These are phyloP conservation scores for Falco biarmicus DNA, from an alignment of 2,797 vertebrate species.

Conservation along the genomic window DNA sequence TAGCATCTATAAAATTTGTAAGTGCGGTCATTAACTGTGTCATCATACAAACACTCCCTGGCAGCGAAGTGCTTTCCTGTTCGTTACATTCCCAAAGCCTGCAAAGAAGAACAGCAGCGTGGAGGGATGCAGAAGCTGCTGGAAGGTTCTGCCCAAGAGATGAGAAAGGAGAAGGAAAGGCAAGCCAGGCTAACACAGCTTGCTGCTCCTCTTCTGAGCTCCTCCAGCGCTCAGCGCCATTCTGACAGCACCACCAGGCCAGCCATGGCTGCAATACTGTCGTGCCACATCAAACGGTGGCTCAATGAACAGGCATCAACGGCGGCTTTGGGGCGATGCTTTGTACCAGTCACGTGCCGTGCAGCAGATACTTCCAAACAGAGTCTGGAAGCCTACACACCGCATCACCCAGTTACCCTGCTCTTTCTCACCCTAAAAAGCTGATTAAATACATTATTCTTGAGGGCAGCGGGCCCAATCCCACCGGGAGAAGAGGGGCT, in stretches of 20 bases:
- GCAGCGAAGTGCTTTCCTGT: accelerated
- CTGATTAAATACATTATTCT: accelerated
- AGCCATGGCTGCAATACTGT: not conserved
- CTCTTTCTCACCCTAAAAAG: not conserved
- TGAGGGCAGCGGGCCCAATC: not conserved
- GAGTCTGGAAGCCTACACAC: not conserved
- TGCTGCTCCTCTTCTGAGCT: not conserved
- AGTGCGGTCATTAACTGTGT: accelerated
- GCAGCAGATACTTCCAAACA: not conserved
- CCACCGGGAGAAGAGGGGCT: not conserved
- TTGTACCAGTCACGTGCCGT: accelerated
- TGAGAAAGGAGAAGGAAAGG: not conserved
- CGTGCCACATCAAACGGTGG: not conserved
- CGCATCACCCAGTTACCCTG: accelerated
- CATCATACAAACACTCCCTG: accelerated
- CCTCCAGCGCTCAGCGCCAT: not conserved
- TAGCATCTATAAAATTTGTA: accelerated
- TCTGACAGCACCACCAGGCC: not conserved
- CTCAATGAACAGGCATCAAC: not conserved
- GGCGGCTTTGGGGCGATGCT: not conserved
- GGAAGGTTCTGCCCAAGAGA: not conserved
- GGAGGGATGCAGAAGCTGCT: not conserved
- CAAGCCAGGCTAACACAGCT: not conserved
- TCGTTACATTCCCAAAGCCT: not conserved
- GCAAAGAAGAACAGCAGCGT: accelerated